phyloP scores from a whole-genome alignment of 92 coral and sea anemone genomes.

The Palythoa caribaeorum region DNA sequence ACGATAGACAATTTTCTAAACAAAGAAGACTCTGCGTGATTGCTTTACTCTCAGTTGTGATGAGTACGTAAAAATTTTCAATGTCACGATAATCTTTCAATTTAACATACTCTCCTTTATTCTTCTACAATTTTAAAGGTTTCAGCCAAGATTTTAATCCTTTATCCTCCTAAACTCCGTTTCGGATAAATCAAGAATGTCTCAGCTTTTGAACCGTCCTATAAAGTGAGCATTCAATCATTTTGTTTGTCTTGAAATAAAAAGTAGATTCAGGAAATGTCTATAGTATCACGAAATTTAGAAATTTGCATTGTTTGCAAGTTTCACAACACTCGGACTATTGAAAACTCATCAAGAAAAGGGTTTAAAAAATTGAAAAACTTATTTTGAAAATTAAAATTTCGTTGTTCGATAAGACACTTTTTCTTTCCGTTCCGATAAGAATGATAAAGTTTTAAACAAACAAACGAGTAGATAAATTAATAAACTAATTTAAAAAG shows the following conservation, averaged over 20 bases:
- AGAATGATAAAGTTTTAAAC: background rate
- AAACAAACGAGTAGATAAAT: background rate
- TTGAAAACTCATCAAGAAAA: no score
- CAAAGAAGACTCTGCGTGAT: background rate
- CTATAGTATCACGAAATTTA: background rate
- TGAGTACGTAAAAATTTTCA: background rate
- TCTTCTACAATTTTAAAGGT: background rate
- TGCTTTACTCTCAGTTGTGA: background rate
- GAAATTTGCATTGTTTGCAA: no score
- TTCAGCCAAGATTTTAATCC: no score
- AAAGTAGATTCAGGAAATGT: background rate
- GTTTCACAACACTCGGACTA: background rate
- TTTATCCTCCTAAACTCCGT: no score
- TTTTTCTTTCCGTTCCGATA: background rate
- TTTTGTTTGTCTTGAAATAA: no score
- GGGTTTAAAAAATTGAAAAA: background rate
- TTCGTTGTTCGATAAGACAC: background rate
- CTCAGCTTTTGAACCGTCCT: no score
- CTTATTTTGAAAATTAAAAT: background rate
- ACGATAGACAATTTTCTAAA: background rate
- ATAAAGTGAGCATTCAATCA: no score
- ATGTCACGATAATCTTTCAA: background rate
- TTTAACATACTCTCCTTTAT: background rate
- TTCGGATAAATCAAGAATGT: no score
- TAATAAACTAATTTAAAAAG: background rate